Evolutionary conservation across 2,113 vertebrate species (phyloP).

Genomic region (Rhea americana): DNA sequence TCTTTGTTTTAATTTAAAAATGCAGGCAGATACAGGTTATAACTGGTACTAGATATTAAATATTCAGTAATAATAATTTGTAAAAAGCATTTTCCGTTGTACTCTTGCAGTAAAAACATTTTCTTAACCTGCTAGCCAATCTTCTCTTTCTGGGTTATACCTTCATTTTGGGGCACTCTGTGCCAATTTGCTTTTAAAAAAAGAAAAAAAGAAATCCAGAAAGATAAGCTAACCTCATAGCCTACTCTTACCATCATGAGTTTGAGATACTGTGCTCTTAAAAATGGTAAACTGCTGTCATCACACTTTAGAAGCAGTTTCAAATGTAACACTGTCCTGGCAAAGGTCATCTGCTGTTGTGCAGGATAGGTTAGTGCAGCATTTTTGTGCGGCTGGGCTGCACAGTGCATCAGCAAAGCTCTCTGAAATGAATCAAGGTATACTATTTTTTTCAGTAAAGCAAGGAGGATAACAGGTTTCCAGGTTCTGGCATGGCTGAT

Average conservation of each 20-base stretch:
- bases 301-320: background rate
- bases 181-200: background rate
- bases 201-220: no score
- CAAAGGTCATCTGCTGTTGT: conserved; percentile 17
- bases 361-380: background rate
- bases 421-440: conserved; percentile 1
- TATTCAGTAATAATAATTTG: background rate
- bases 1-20: background rate
- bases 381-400: background rate
- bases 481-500: background rate
- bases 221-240: background rate
- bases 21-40: background rate
- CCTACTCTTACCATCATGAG: background rate
- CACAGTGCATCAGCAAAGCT: background rate
- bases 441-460: background rate
- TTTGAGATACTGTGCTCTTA: background rate
- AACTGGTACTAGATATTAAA: background rate
- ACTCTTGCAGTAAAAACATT: background rate
- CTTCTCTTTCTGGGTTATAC: background rate
- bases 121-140: background rate
- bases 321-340: background rate
- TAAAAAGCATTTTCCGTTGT: background rate
- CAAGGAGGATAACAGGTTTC: background rate
- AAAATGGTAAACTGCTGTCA: conserved; percentile 11
- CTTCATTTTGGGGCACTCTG: background rate